A percentile compares a stretch with the other conserved stretches of the same genome.
These are phyloP conservation scores for Eulithis testata DNA, from an alignment of 2,888 invertebrate species.

Conservation along the genomic window DNA sequence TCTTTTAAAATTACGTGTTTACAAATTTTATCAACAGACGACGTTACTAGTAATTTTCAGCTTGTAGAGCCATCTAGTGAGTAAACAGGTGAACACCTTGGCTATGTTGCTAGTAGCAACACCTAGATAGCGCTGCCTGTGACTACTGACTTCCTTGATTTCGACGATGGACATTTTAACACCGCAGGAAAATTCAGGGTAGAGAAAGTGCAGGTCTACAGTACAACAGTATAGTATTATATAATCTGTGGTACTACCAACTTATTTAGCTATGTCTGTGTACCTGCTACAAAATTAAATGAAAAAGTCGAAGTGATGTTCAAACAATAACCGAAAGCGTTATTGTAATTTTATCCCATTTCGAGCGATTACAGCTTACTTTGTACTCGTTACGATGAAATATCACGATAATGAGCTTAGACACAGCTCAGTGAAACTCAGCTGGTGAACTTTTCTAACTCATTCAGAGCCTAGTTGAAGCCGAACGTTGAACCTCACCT, in stretches of 20 bases:
- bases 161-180: too few species aligned
- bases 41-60: not conserved
- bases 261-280: too few species aligned
- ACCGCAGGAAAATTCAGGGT: too few species aligned
- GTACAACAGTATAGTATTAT: too few species aligned
- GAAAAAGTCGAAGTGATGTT: too few species aligned
- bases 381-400: conserved; percentile 67
- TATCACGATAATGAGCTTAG: conserved; percentile 66
- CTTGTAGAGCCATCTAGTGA: not conserved
- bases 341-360: conserved; percentile 6
- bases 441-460: not conserved
- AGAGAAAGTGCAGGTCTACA: too few species aligned
- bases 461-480: too few species aligned
- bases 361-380: conserved; percentile 25
- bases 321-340: not conserved
- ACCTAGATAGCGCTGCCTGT: not conserved
- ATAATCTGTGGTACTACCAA: too few species aligned
- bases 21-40: conserved; percentile 2
- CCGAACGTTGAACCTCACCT: too few species aligned
- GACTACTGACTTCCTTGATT: too few species aligned
- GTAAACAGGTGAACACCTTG: not conserved
- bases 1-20: too few species aligned
- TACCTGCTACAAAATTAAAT: too few species aligned
- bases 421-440: conserved; percentile 18
- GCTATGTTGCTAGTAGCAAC: not conserved